These are phyloP conservation scores for Crenichthys baileyi DNA, from an alignment of 2,797 vertebrate genomes.

Conservation along the genomic window DNA sequence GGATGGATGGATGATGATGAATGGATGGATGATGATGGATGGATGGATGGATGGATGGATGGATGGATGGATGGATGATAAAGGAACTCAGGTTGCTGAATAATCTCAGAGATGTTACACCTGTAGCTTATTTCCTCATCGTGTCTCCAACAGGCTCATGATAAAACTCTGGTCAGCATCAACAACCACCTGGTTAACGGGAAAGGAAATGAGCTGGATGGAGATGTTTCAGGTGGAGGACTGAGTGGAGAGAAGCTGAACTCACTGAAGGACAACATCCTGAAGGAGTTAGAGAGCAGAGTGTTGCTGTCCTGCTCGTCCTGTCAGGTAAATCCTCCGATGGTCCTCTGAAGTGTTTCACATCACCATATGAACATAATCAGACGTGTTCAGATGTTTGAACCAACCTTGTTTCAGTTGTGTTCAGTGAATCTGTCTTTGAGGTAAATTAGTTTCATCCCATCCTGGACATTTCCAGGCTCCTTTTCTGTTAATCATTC, in stretches of 20 bases:
- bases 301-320: conserved; percentile 86
- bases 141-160: conserved; percentile 69
- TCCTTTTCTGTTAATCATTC: no score
- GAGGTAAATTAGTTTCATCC: no score
- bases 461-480: no score
- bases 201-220: conserved; percentile 59
- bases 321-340: conserved; percentile 76
- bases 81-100: no score
- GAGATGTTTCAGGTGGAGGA: conserved; percentile 39
- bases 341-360: neutral
- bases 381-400: no score
- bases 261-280: conserved; percentile 73
- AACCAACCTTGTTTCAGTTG: no score
- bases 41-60: no score
- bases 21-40: no score
- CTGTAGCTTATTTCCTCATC: neutral
- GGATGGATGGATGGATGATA: no score
- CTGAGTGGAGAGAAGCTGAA: conserved; percentile 49
- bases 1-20: no score
- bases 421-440: no score
- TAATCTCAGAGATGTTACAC: no score
- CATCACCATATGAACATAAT: neutral
- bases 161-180: conserved; percentile 84
- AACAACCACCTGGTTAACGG: conserved; percentile 85
- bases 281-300: conserved; percentile 85